Conservation (phyloP, 1,140 invertebrate genomes). For the Neodiprion fabricii region DNA sequence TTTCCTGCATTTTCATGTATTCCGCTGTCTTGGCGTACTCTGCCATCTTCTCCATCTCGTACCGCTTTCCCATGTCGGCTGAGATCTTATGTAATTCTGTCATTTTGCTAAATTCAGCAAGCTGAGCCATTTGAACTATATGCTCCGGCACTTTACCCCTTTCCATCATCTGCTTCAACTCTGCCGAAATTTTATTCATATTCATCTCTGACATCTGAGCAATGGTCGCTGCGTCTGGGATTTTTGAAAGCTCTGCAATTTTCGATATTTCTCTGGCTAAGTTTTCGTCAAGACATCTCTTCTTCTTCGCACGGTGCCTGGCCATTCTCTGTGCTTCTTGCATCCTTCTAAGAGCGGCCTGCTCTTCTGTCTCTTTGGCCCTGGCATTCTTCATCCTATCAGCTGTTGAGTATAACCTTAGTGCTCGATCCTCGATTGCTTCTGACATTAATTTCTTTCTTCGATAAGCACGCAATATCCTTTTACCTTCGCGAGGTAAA, state of each 20-base stretch:
- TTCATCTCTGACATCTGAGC: conserved; percentile 60
- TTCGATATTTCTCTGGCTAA: conserved; percentile 58
- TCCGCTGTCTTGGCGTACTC: conserved; percentile 57
- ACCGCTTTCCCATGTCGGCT: conserved; percentile 58
- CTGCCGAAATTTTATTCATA: conserved; percentile 60
- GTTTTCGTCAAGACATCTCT: conserved; percentile 58
- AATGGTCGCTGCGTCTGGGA: conserved; percentile 54
- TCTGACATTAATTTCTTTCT: conserved; percentile 49
- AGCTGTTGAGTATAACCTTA: conserved; percentile 47
- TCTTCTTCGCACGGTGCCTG: conserved; percentile 58
- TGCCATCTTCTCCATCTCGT: conserved; percentile 60
- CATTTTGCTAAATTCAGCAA: conserved; percentile 60
- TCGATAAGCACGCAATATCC: conserved; percentile 41
- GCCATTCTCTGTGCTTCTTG: conserved; percentile 60
- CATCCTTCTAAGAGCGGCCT: conserved; percentile 56
- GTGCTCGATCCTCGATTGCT: conserved; percentile 50
- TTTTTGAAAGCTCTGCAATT: conserved; percentile 57
- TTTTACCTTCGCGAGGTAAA: conserved; percentile 39
- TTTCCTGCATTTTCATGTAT: conserved; percentile 58
- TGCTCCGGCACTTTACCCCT: conserved; percentile 59
- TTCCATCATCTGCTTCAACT: conserved; percentile 61
- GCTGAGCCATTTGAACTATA: conserved; percentile 60
- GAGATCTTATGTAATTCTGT: conserved; percentile 57
- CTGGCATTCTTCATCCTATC: conserved; percentile 59
- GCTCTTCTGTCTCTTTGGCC: conserved; percentile 56